A percentile compares a stretch with the other conserved stretches of the same genome.
Conservation (phyloP, 2,888 invertebrate genomes). For the Parnassius mnemosyne region DNA sequence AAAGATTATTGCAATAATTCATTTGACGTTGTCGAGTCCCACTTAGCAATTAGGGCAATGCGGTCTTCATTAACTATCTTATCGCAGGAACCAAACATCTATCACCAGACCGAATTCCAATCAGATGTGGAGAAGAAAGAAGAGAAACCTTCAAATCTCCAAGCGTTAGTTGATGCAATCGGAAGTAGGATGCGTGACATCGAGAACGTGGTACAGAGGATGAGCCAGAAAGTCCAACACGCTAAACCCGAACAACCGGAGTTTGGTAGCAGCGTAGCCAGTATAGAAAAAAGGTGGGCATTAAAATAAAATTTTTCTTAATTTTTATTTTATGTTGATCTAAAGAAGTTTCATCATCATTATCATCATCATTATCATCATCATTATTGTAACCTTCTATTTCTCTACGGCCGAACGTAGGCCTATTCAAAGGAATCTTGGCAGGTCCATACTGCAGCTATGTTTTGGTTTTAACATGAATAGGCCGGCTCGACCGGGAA, state of each 20-base stretch:
- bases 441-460: too few relatives aligned
- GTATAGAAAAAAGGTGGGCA: constrained; percentile 49
- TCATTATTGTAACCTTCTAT: too few relatives aligned
- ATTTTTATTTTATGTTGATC: too few relatives aligned
- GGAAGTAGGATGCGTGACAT: constrained; percentile 69
- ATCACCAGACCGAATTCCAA: constrained; percentile 26
- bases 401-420: too few relatives aligned
- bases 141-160: constrained; percentile 49
- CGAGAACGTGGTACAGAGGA: constrained; percentile 61
- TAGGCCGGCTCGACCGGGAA: too few relatives aligned
- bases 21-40: too few relatives aligned
- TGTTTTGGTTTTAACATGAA: too few relatives aligned
- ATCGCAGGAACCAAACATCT: not conserved
- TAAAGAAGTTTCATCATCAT: too few relatives aligned
- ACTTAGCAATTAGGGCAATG: too few relatives aligned
- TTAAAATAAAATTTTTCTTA: not conserved
- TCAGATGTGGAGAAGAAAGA: constrained; percentile 42
- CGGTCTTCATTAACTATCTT: not conserved
- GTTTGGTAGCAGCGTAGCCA: constrained; percentile 30
- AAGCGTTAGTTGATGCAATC: constrained; percentile 67
- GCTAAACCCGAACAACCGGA: constrained; percentile 31
- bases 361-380: too few relatives aligned
- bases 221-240: constrained; percentile 65
- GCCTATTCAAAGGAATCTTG: too few relatives aligned
- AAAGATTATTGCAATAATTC: too few relatives aligned